These are phyloP conservation scores for Xiphorhynchus erythropygius DNA, from an alignment of 2,797 vertebrate species.

Conservation along the genomic window DNA sequence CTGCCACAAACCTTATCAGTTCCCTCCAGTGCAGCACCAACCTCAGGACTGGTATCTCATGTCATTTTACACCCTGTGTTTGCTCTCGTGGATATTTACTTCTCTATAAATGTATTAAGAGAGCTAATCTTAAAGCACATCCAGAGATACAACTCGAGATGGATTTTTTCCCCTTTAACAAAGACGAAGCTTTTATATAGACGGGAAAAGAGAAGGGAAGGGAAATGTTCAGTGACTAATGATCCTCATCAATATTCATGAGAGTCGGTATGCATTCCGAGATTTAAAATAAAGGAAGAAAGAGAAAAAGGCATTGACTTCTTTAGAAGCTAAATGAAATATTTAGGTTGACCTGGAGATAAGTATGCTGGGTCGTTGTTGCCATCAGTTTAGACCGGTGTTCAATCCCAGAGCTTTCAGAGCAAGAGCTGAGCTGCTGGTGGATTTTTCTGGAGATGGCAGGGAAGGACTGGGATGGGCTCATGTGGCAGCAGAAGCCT, in stretches of 20 bases:
- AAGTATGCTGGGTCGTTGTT: neutral
- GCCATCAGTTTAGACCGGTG: neutral
- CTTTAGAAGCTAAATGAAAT: conserved; percentile 64
- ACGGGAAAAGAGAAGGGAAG: conserved; percentile 24
- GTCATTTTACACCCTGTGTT: neutral
- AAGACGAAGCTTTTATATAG: conserved; percentile 54
- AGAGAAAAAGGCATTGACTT: conserved; percentile 34
- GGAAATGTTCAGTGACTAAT: conserved; percentile 63
- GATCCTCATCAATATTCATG: conserved; percentile 71
- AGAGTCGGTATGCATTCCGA: neutral
- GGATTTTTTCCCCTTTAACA: neutral
- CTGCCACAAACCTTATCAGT: neutral
- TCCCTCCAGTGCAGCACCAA: neutral
- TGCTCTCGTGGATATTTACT: neutral
- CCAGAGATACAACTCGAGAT: neutral
- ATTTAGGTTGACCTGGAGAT: conserved; percentile 59
- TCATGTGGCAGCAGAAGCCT: neutral
- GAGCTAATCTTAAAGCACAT: neutral
- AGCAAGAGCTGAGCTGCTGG: fast-evolving
- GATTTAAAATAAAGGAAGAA: conserved; percentile 44
- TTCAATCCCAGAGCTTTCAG: neutral
- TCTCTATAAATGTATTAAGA: conserved; percentile 4
- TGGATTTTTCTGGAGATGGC: neutral
- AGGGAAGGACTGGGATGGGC: neutral
- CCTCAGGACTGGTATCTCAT: fast-evolving